phyloP scores from a whole-genome alignment of 2,797 vertebrate genomes.

The Capromys pilorides region DNA sequence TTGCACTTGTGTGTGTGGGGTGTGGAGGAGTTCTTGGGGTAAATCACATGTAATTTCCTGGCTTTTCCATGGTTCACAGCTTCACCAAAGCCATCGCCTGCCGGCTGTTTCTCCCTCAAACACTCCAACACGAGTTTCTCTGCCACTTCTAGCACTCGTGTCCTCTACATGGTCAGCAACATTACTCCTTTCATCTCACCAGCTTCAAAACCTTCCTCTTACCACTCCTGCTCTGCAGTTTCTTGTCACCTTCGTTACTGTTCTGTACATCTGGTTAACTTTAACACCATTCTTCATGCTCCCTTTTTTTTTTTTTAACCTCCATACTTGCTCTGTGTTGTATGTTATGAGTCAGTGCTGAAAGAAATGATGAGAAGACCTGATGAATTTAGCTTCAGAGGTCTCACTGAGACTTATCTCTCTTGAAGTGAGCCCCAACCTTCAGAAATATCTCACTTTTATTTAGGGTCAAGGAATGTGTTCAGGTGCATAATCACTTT shows the following conservation, averaged over 20 bases:
- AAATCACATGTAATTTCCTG: neutral
- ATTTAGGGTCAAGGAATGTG: too few relatives aligned
- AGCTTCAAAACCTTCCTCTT: neutral
- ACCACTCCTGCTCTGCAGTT: neutral
- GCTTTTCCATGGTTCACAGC: neutral
- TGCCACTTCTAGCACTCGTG: neutral
- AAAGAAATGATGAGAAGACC: too few relatives aligned
- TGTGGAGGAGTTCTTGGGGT: neutral
- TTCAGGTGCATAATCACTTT: too few relatives aligned
- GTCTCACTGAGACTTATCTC: too few relatives aligned
- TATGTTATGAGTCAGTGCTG: too few relatives aligned
- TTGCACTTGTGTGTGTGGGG: neutral
- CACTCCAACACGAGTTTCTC: neutral
- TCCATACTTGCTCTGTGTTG: neutral
- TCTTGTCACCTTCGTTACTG: neutral
- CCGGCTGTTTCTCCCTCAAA: neutral
- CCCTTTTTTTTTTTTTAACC: too few relatives aligned
- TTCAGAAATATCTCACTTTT: too few relatives aligned
- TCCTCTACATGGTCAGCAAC: neutral
- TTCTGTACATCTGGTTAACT: neutral
- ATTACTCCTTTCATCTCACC: neutral
- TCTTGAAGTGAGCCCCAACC: too few relatives aligned
- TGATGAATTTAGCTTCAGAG: too few relatives aligned
- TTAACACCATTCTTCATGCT: neutral
- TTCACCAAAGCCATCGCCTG: neutral